Evolutionary conservation across 92 coral and sea anemone genomes (phyloP), one percentile per base, ranked within the genome.

Genomic region (Actinostola sp.): DNA sequence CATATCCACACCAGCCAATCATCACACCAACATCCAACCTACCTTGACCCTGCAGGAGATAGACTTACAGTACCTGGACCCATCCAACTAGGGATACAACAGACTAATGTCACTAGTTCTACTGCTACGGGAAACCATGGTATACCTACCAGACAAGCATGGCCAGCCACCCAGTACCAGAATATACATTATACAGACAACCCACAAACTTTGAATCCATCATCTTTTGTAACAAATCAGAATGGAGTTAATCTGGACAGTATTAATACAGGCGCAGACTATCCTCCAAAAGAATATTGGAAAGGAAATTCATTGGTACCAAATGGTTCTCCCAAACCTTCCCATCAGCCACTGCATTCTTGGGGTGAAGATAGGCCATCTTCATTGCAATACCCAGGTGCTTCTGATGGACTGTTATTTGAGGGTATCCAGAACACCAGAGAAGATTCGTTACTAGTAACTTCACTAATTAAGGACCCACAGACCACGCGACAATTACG

Each of bases 401-500:
- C 59, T 6, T 20, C 27, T 6, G 30, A 53, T 20, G 59, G 59
- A 16, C 28, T 16, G 30, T 24, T 53, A 5, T 7, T 5, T 20
- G 27, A 20, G 6, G 59, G 59, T 7, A 5, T 53, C 3, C 59
- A 53, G 31, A 6, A 53, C 11, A 24, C 31, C 2, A 21, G 35
- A 15, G 61, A 73, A 32, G 67, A 39, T 15, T 56, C 81, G n/a
- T 32, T 76, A 16, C 30, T 53, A 35, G 35, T 68, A 14, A 73
- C 26, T 39, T 65, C 84, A 33, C 48, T 68, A 5, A 25, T 61
- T 23, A 61, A 60, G 36, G 89, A 77, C 50, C 88, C 69, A 63
- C 77, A 70, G 23, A 78, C 81, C n/a, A 80, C 81, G n/a, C 82
- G 65, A 56, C 65, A 81, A 38, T 71, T 91, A 53, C 70, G 97